Evolutionary conservation across 2,797 vertebrate species (phyloP).

Genomic region (Peromyscus nudipes): DNA sequence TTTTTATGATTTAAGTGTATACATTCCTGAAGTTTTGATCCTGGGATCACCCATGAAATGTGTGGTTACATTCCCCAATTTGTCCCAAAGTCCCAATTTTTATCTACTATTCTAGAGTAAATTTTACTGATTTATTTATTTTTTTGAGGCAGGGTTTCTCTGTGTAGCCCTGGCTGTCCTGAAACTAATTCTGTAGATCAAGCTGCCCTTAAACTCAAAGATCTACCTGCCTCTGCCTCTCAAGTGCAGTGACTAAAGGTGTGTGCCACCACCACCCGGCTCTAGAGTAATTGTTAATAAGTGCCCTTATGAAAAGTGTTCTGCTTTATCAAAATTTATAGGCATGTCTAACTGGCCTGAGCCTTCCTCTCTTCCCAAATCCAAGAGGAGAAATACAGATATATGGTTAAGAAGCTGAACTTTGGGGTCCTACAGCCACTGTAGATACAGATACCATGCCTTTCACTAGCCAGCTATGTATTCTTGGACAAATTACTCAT

Average conservation of each 20-base stretch:
- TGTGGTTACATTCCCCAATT: not conserved
- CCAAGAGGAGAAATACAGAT: not conserved
- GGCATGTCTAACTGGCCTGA: not conserved
- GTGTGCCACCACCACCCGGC: fast-evolving
- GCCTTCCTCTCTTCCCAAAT: not conserved
- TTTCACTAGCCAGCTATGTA: not conserved
- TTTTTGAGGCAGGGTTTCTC: not conserved
- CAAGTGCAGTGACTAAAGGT: not conserved
- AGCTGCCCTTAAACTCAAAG: not conserved
- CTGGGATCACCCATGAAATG: not conserved
- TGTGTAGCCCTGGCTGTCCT: not conserved
- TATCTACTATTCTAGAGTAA: not conserved
- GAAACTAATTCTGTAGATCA: not conserved
- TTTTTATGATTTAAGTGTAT: not conserved
- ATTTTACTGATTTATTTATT: not conserved
- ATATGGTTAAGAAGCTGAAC: not conserved
- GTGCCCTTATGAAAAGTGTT: not conserved
- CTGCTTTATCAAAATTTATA: not conserved
- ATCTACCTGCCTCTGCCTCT: not conserved
- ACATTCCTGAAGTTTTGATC: not conserved
- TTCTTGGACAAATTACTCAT: not conserved
- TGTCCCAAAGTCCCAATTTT: not conserved
- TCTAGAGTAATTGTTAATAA: not conserved
- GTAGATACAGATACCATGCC: not conserved
- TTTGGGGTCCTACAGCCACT: not conserved